Evolutionary conservation across 2,888 invertebrate genomes (phyloP).

Genomic region (Pachycephus smyrnensis): DNA sequence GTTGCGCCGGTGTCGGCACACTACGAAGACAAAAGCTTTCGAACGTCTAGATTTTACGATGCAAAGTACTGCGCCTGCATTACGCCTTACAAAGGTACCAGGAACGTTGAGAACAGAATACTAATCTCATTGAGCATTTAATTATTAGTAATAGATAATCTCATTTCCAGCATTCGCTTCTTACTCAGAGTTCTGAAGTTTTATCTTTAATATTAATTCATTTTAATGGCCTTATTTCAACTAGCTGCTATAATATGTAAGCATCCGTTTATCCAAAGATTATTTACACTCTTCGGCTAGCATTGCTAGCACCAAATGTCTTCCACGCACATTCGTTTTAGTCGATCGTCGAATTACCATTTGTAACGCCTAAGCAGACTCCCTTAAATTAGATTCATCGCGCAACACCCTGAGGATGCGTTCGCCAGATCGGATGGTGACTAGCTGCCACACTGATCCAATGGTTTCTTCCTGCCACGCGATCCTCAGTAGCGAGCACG

Average conservation of each 20-base stretch:
- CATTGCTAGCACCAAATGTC: conserved; percentile 38
- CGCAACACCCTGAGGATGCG: conserved; percentile 61
- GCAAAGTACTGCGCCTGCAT: conserved; percentile 58
- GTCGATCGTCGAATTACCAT: neutral
- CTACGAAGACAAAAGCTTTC: conserved; percentile 61
- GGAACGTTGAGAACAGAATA: conserved; percentile 7
- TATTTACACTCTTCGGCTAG: conserved; percentile 53
- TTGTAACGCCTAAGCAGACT: conserved; percentile 14
- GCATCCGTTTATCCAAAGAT: conserved; percentile 23
- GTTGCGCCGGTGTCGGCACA: conserved; percentile 58
- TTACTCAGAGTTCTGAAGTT: neutral
- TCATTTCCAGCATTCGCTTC: neutral
- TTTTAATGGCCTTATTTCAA: neutral
- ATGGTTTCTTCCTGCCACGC: conserved; percentile 57
- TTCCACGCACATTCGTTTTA: conserved; percentile 11
- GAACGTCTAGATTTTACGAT: conserved; percentile 58
- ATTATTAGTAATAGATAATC: neutral
- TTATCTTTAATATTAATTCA: conserved; percentile 30
- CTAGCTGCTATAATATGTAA: neutral
- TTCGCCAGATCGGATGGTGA: conserved; percentile 81
- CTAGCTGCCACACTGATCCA: conserved; percentile 75
- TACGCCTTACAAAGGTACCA: conserved; percentile 58
- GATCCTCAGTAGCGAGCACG: conserved; percentile 48
- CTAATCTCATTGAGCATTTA: neutral
- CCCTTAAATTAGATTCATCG: conserved; percentile 42